Base-by-base conservation (phyloP, 1,140 invertebrate genomes). In the Drosophila pseudoobscura region DNA sequence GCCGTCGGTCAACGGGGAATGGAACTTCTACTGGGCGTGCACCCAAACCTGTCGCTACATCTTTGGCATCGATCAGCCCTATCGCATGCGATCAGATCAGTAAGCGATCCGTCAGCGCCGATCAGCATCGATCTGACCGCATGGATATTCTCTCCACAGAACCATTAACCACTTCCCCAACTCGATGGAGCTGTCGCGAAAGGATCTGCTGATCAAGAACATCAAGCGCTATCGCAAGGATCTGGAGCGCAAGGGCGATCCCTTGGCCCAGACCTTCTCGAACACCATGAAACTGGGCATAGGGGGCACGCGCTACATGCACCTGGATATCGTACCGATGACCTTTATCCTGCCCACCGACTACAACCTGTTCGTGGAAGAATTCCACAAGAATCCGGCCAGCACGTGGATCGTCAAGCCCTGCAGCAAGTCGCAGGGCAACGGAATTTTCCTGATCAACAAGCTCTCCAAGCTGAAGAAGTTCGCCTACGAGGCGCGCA, bases 381-480 rank as follows among this genome's bases (percentile, higher is more conserved):
- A 98, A 88, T 99, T 98, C 90, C 91, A 95, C 44, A 97, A 97
- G 91, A 96, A 95, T 58, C 97, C 97, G 0, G 95, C 96, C 77
- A 97, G 96, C 62, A 98, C 97, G 0, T 99, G 97, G 97, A 99
- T 99, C 64, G 98, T 99, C 95, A 99, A 99, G 92, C 98, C 98
- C 0, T 97, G 96, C 91, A 97, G 97, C 29, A 96, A 97, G 91
- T 97, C 96, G 6, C 97, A 97, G 92, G 96, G 96, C 0, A 94
- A 95, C 6, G 96, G 97, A 13, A 98, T 98, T 72, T 97, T 97
- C 89, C 92, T 98, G 11, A 96, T 98, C 70, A 97, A 97, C 77
- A 97, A 97, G 92, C 91, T 97, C 44, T 97, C 96, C 3, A 97
- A 97, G 92, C 92, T 98, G 41, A 97, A 97, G 89, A 95, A 96